A percentile compares a stretch with the other conserved stretches of the same genome.
phyloP scores from a whole-genome alignment of 2,113 vertebrate species.

The Poeciliopsis prolifica region DNA sequence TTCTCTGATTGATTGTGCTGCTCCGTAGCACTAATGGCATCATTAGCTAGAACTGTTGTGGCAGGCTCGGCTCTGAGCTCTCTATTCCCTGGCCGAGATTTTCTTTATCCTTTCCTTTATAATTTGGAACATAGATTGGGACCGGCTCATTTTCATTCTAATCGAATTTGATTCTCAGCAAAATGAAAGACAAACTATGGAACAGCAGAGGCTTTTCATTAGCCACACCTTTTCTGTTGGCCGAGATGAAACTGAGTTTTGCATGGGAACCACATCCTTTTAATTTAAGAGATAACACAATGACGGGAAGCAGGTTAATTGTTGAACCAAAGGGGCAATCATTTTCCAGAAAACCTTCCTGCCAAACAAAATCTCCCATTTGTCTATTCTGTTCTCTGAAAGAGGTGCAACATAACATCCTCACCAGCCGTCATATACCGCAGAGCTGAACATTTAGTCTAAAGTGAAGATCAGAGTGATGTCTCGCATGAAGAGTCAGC shows the following conservation, averaged over 20 bases:
- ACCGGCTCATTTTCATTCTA: conserved; percentile 47
- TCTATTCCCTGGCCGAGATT: conserved; percentile 39
- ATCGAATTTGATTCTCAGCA: conserved; percentile 34
- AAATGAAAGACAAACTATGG: background rate
- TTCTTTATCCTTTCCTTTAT: conserved; percentile 47
- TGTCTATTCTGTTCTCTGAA: too few species aligned
- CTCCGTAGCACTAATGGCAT: conserved; percentile 71
- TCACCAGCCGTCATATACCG: too few species aligned
- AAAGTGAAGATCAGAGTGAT: background rate
- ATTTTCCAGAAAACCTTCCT: too few species aligned
- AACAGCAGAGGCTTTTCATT: conserved; percentile 13
- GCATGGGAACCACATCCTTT: conserved; percentile 36
- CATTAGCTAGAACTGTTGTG: conserved; percentile 71
- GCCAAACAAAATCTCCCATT: too few species aligned
- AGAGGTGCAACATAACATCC: too few species aligned
- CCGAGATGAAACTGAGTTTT: conserved; percentile 29
- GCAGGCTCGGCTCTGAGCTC: conserved; percentile 53
- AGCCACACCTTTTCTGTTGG: background rate
- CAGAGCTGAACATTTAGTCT: background rate
- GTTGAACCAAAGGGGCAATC: too few species aligned
- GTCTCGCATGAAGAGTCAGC: conserved; percentile 32
- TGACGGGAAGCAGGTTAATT: background rate
- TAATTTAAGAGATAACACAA: conserved; percentile 1
- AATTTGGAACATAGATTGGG: conserved; percentile 33
- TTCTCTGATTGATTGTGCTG: conserved; percentile 71